Evolutionary conservation across 2,113 vertebrate genomes (phyloP).

Genomic region (Oreochromis spilurus): DNA sequence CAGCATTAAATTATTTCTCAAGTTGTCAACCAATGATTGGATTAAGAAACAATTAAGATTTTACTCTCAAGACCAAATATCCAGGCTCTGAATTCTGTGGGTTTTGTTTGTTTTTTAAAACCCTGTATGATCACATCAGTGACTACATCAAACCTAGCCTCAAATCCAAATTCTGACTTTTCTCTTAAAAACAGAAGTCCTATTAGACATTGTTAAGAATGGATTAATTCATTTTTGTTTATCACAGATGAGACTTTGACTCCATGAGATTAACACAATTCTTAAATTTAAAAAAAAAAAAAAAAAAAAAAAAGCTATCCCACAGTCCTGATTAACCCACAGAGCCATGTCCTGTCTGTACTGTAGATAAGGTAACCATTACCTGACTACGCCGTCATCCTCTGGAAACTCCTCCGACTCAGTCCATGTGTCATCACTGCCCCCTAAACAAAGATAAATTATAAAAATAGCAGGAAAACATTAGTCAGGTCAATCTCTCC

Average conservation of each 20-base stretch:
- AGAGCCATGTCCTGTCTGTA: background rate
- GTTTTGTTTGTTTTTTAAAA: background rate
- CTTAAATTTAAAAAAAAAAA: too few species aligned
- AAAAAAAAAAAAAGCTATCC: background rate
- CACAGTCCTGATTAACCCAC: background rate
- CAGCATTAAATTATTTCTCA: background rate
- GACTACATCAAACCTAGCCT: too few species aligned
- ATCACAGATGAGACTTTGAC: too few species aligned
- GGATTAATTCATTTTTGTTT: too few species aligned
- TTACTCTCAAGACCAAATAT: background rate
- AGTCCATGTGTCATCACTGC: constrained; percentile 85
- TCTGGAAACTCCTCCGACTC: constrained; percentile 85
- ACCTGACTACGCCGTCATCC: constrained; percentile 86
- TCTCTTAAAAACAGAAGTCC: too few species aligned
- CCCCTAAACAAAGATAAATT: constrained; percentile 61
- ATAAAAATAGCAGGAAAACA: background rate
- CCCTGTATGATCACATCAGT: too few species aligned
- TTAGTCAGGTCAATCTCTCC: background rate
- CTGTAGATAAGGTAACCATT: constrained; percentile 29
- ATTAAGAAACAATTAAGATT: background rate
- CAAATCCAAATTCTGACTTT: too few species aligned
- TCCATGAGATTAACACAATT: too few species aligned
- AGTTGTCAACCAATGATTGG: background rate
- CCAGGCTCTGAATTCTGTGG: background rate
- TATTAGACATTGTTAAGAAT: too few species aligned